Evolutionary conservation across 2,888 invertebrate species (phyloP).

Genomic region (Rhynchonema sp.): DNA sequence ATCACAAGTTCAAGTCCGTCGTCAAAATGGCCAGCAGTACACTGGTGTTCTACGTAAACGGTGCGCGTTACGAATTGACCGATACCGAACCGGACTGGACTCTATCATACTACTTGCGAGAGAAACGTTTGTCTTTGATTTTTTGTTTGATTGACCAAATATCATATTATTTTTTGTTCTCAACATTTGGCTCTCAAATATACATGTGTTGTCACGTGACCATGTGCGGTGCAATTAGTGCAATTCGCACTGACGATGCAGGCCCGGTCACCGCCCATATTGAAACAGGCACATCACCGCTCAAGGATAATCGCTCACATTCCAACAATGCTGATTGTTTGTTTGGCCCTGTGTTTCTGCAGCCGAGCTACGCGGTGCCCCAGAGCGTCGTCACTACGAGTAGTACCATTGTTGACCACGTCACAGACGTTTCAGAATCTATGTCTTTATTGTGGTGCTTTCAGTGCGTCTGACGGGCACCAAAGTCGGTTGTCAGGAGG

Average conservation of each 20-base stretch:
- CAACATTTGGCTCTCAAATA: no score
- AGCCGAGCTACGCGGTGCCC: no score
- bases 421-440: neutral
- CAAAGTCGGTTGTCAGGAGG: slow-evolving; percentile 78
- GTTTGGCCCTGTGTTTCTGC: no score
- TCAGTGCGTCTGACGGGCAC: slow-evolving; percentile 60
- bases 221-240: no score
- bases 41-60: neutral
- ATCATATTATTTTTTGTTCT: no score
- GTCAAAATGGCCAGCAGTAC: no score
- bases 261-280: neutral
- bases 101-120: slow-evolving; percentile 57
- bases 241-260: no score
- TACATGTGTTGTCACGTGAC: no score
- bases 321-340: no score
- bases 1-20: no score
- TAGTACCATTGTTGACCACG: neutral
- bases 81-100: slow-evolving; percentile 57
- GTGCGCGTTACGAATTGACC: slow-evolving; percentile 31
- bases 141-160: neutral
- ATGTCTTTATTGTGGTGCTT: neutral
- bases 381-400: no score
- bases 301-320: no score
- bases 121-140: slow-evolving; percentile 38
- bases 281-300: neutral